Evolutionary conservation across 2,888 invertebrate genomes (phyloP).

Genomic region (Hetaerina titia): DNA sequence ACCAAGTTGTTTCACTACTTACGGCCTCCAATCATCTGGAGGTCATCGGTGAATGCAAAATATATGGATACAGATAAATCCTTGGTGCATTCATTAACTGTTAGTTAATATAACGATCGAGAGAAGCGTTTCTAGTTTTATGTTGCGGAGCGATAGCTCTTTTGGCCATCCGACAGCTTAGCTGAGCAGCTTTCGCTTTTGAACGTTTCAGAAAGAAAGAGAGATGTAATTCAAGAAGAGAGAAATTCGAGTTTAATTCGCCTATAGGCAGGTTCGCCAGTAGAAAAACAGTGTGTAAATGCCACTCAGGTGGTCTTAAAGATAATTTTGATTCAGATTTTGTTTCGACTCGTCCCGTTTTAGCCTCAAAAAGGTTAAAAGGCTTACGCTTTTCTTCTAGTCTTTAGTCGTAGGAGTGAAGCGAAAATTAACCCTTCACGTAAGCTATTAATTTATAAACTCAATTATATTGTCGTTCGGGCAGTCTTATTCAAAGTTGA

Average conservation of each 20-base stretch:
- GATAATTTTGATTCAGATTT: neutral
- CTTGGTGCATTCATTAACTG: neutral
- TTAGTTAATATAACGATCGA: neutral
- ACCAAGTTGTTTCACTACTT: neutral
- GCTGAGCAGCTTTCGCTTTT: neutral
- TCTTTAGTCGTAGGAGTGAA: neutral
- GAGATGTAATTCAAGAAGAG: neutral
- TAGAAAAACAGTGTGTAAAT: neutral
- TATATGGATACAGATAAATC: neutral
- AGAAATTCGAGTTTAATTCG: neutral
- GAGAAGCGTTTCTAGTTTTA: neutral
- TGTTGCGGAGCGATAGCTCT: neutral
- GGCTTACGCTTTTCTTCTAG: neutral
- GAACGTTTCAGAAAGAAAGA: neutral
- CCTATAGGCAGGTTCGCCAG: neutral
- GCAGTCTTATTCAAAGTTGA: conserved; percentile 2
- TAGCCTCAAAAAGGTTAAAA: neutral
- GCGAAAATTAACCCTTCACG: neutral
- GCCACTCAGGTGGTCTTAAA: neutral
- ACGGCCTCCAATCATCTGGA: neutral
- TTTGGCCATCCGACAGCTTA: neutral
- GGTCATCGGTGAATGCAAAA: neutral
- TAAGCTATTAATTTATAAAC: neutral
- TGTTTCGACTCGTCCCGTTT: neutral
- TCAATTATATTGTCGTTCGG: neutral